Evolutionary conservation across 2,888 invertebrate species (phyloP), one percentile per base, ranked within the genome.

Genomic region (Hypsopygia costalis): DNA sequence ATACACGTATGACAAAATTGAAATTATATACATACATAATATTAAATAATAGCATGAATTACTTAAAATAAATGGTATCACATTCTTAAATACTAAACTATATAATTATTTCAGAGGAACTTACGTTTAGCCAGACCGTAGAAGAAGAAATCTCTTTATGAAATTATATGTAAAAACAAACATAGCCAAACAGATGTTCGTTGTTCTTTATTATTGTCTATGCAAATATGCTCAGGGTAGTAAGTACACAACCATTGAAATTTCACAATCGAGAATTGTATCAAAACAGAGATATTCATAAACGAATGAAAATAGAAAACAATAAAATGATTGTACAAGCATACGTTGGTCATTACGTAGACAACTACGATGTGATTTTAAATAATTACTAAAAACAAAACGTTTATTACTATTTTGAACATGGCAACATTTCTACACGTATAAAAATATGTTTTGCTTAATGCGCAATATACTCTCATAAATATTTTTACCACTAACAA

Each of bases 381-480:
- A 57, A 54, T 55, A 56, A 62, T 58, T 54, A 58, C 59, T 63
- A 63, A 68, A 65, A 67, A 63, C 64, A 58, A 49, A 63, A 73
- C 52, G 63, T 71, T 77, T 70, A 81, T 58, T 79, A 69, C 79
- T 82, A 83, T 76, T 65, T 68, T 75, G 81, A 86, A 85, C 81
- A 88, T 88, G 88, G 88, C 88, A 87, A 87, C 88, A 79, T 77
- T 79, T 80, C 75, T 81, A 85, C 81, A 79, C 76, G 77, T 87
- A 86, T 79, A 88, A 87, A 88, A 88, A 87, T 86, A 86, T 80
- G 65, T 71, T 76, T 72, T 71, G 69, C 74, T 76, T 82, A 83
- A 69, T 80, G 71, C 73, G 68, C 74, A 74, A 78, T 82, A 83
- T 80, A 81, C 73, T 81, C 70, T 77, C 72, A 85, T 85, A 87